A percentile compares a stretch with the other conserved stretches of the same genome.
These are phyloP conservation scores for Pachycephus smyrnensis DNA, from an alignment of 2,888 invertebrate species.

Conservation along the genomic window DNA sequence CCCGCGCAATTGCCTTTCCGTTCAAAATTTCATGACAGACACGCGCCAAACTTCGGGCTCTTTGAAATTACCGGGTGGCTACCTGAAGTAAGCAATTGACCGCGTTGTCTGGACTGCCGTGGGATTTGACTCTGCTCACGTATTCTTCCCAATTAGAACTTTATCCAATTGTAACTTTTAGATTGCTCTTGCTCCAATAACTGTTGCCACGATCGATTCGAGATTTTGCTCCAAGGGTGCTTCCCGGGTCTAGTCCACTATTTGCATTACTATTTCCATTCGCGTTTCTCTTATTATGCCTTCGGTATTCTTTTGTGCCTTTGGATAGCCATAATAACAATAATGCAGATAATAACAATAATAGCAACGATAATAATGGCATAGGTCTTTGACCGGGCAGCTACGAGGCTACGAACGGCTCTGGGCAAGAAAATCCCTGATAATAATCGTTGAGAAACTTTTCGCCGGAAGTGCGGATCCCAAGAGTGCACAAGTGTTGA, in stretches of 20 bases:
- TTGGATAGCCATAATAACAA: background rate
- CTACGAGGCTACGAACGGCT: background rate
- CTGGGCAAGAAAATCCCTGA: constrained; percentile 11
- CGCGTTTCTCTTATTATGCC: background rate
- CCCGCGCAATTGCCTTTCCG: no score
- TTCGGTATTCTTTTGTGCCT: background rate
- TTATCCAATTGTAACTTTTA: constrained; percentile 39
- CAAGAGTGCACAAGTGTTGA: constrained; percentile 5
- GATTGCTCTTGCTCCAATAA: constrained; percentile 27
- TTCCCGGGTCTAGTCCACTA: background rate
- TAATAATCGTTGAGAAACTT: constrained; percentile 22
- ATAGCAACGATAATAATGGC: background rate
- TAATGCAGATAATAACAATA: background rate
- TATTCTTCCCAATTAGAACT: constrained; percentile 42
- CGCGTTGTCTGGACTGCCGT: background rate
- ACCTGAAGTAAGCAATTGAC: no score
- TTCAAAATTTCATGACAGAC: no score
- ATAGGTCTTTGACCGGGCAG: background rate
- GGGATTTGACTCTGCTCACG: constrained; percentile 31
- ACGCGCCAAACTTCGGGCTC: no score
- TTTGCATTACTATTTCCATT: background rate
- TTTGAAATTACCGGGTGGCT: no score
- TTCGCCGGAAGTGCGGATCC: constrained; percentile 14
- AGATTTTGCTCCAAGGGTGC: background rate
- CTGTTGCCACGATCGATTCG: background rate